Percentiles rank a stretch among this genome's conserved stretches.
Evolutionary conservation across 2,888 invertebrate genomes (phyloP).

Genomic region (Sialis fuliginosa): DNA sequence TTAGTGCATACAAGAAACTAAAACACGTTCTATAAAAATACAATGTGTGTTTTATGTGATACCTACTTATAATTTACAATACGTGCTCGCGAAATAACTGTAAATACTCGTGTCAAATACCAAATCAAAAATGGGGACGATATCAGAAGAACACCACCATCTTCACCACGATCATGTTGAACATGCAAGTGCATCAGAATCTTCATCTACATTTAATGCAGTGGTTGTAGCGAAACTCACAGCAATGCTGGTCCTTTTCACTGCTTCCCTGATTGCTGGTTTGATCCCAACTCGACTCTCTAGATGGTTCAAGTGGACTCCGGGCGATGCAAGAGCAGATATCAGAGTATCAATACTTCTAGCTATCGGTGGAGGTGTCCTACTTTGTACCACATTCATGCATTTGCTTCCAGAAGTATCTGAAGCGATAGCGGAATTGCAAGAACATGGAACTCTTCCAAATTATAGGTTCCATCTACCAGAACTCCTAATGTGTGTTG

Average conservation of each 20-base stretch:
- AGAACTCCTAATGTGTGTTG: constrained; percentile 52
- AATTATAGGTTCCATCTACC: constrained; percentile 43
- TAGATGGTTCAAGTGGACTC: constrained; percentile 41
- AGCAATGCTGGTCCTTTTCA: constrained; percentile 60
- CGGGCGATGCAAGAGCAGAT: constrained; percentile 28
- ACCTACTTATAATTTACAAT: no score
- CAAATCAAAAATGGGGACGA: no score
- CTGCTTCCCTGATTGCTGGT: constrained; percentile 59
- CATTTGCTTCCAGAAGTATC: constrained; percentile 66
- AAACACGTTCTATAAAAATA: no score
- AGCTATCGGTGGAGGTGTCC: constrained; percentile 73
- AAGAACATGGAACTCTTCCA: constrained; percentile 27
- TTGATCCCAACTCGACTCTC: constrained; percentile 52
- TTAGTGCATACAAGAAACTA: no score
- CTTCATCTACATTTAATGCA: constrained; percentile 11
- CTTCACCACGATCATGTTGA: background rate
- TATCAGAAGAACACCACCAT: background rate
- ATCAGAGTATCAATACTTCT: constrained; percentile 39
- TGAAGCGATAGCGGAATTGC: constrained; percentile 44
- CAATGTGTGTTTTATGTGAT: no score
- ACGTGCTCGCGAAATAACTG: no score
- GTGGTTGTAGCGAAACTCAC: constrained; percentile 55
- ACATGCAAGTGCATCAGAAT: background rate
- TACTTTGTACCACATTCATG: constrained; percentile 63
- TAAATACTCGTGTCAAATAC: no score